Conservation (phyloP, 2,113 vertebrate genomes). For the Casuarius casuarius region DNA sequence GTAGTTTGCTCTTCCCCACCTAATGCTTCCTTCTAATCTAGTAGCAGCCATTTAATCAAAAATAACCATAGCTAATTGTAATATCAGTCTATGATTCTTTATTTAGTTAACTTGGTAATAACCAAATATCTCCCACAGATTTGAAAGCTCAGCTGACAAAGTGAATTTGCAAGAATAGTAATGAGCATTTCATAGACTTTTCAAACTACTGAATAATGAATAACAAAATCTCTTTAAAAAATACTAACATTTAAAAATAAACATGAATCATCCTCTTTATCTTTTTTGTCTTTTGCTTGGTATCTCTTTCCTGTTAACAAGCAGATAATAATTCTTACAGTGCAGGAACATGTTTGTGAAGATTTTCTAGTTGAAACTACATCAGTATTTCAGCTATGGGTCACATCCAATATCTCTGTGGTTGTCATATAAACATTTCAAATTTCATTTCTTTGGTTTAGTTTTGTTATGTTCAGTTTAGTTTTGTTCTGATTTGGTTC, state of each 20-base stretch:
- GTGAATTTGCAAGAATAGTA: not conserved
- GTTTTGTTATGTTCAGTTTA: not conserved
- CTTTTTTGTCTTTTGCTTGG: not conserved
- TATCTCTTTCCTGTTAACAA: slow-evolving; percentile 1
- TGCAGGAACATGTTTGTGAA: not conserved
- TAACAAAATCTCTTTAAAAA: not conserved
- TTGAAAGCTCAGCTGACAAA: not conserved
- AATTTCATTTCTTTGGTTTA: not conserved
- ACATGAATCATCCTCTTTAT: not conserved
- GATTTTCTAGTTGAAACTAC: not conserved
- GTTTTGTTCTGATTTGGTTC: not conserved
- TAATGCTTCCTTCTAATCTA: not conserved
- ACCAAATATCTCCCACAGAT: not conserved
- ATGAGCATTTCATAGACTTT: not conserved
- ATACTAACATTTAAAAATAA: not conserved
- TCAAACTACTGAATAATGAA: not conserved
- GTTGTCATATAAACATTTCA: not conserved
- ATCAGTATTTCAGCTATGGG: not conserved
- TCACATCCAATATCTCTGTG: not conserved
- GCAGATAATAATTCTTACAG: slow-evolving; percentile 7
- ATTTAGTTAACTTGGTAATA: not conserved
- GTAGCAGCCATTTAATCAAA: not conserved
- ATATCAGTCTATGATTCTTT: not conserved
- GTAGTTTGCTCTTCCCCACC: not conserved
- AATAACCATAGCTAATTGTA: not conserved